These are phyloP conservation scores for Drosophila rhopaloa DNA, from an alignment of 1,140 invertebrate species.

Conservation along the genomic window DNA sequence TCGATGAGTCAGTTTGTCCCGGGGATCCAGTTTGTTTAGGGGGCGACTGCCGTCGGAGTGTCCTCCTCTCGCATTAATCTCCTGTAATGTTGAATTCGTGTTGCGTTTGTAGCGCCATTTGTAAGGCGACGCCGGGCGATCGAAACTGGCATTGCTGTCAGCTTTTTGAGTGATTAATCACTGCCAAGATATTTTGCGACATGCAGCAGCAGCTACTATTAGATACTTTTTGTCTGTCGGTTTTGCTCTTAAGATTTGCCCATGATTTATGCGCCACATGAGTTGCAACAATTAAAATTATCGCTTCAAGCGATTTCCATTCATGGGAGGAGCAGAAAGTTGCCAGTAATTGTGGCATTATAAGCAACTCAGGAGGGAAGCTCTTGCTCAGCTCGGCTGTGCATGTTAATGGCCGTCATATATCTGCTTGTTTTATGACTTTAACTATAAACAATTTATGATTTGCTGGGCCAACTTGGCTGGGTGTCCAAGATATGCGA, in stretches of 20 bases:
- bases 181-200: constrained; percentile 67
- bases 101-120: constrained; percentile 79
- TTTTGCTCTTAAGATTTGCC: constrained; percentile 65
- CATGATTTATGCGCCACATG: constrained; percentile 67
- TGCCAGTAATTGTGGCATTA: constrained; percentile 57
- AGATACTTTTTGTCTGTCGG: constrained; percentile 73
- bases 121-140: constrained; percentile 49
- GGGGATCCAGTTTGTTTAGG: constrained; percentile 2
- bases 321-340: constrained; percentile 16
- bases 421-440: constrained; percentile 71
- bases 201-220: constrained; percentile 68
- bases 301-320: constrained; percentile 48
- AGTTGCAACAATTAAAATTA: constrained; percentile 75
- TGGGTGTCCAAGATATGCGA: constrained; percentile 21
- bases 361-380: constrained; percentile 21
- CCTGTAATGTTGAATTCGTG: constrained; percentile 63
- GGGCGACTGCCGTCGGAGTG: not conserved
- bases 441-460: constrained; percentile 77
- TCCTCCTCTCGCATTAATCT: constrained; percentile 31
- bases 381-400: constrained; percentile 9
- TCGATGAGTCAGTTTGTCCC: constrained; percentile 14
- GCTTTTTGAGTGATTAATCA: constrained; percentile 78
- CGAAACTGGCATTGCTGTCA: constrained; percentile 40
- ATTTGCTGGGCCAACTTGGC: constrained; percentile 36
- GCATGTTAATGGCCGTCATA: constrained; percentile 72